phyloP scores from a whole-genome alignment of 2,888 invertebrate species.

The Ormyrus pomaceus region DNA sequence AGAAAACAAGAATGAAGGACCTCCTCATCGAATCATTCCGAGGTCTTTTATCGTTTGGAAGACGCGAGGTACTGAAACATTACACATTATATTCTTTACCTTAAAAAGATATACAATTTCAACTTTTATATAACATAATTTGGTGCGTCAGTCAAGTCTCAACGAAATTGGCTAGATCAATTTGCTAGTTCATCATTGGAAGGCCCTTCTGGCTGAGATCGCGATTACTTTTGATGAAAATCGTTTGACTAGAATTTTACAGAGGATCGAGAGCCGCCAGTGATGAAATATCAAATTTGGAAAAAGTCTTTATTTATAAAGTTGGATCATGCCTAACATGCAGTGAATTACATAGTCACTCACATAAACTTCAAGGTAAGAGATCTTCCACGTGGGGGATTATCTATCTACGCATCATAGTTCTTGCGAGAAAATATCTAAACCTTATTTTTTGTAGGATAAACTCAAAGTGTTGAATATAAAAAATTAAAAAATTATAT shows the following conservation, averaged over 20 bases:
- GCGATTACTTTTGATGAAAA: neutral
- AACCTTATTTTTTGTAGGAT: neutral
- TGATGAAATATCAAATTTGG: conserved; percentile 7
- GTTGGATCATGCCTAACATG: conserved; percentile 62
- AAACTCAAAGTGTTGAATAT: too few species aligned
- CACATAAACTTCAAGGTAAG: conserved; percentile 41
- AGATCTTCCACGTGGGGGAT: conserved; percentile 23
- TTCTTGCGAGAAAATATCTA: conserved; percentile 38
- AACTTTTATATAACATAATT: conserved; percentile 39
- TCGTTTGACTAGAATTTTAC: neutral
- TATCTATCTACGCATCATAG: conserved; percentile 10
- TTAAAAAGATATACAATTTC: conserved; percentile 43
- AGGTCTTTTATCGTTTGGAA: conserved; percentile 54
- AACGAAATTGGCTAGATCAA: conserved; percentile 41
- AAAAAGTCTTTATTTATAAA: conserved; percentile 36
- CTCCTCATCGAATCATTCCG: conserved; percentile 47
- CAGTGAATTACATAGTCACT: conserved; percentile 60
- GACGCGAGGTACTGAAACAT: conserved; percentile 52
- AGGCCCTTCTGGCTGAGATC: conserved; percentile 3
- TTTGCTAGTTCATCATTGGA: conserved; percentile 19
- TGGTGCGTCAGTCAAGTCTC: conserved; percentile 50
- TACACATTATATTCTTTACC: conserved; percentile 26
- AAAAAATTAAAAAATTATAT: too few species aligned
- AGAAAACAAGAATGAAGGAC: neutral
- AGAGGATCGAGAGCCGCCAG: neutral